A percentile compares a stretch with the other conserved stretches of the same genome.
Evolutionary conservation across 2,888 invertebrate genomes (phyloP).

Genomic region (Amphipoea lucens): DNA sequence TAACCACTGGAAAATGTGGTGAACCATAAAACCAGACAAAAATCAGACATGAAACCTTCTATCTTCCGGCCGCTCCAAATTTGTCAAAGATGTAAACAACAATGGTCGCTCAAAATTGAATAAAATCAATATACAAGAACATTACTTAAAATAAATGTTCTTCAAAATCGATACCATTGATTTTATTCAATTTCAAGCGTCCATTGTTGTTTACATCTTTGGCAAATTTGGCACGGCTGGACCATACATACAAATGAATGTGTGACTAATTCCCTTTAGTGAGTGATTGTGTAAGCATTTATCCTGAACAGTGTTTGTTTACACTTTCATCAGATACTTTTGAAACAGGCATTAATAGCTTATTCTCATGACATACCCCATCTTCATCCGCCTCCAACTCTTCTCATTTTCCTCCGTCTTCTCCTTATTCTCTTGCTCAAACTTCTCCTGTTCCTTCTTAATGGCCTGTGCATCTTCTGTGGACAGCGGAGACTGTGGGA

Average conservation of each 20-base stretch:
- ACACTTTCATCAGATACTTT: neutral
- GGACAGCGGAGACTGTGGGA: constrained; percentile 88
- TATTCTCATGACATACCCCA: constrained; percentile 85
- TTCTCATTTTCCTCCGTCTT: constrained; percentile 92
- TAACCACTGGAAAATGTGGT: neutral
- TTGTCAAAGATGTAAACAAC: no score
- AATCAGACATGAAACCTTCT: no score
- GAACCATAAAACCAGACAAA: neutral
- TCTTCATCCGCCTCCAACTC: constrained; percentile 93
- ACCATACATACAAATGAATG: neutral
- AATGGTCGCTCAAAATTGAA: no score
- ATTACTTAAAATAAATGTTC: no score
- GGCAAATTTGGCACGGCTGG: no score
- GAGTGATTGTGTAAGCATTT: neutral
- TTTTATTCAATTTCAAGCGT: no score
- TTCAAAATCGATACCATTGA: no score
- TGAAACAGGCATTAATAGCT: neutral
- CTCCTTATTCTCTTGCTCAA: constrained; percentile 90
- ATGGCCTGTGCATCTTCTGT: constrained; percentile 86
- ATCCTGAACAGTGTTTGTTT: neutral
- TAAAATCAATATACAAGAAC: no score
- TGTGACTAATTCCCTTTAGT: neutral
- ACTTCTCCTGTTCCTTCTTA: constrained; percentile 89
- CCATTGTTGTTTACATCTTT: no score
- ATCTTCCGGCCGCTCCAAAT: no score